Base-by-base conservation (phyloP, 2,113 vertebrate genomes). In the Emydocephalus ijimae region DNA sequence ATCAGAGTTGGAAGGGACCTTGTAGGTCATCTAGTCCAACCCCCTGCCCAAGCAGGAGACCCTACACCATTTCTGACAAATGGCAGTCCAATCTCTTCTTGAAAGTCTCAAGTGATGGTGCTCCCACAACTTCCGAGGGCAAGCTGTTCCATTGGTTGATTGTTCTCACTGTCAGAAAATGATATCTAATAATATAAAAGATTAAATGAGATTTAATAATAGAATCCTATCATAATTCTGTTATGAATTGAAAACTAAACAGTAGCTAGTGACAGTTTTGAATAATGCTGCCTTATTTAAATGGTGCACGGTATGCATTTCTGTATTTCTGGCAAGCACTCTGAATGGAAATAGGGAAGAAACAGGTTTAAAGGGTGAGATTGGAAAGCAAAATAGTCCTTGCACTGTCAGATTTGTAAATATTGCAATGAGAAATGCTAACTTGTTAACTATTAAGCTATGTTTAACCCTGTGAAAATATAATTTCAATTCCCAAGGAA, bases 261-360 rank as follows among this genome's bases (percentile, higher is more conserved):
- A 89, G 54, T 89, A 81, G 54, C 61, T 89, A 87, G 61, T 57
- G 26, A 48, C 26, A 69, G 56, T 64, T 56, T 91, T 89, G 39
- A 85, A 90, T 52, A 89, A 91, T 91, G 81, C 34, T 64, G 81
- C 69, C 88, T n/a, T 92, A 50, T 91, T 92, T 93, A 88, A 89
- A 54, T 26, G 89, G 34, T 45, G 11, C 18, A 87, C n/a, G 48
- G 12, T 54, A 61, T 48, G 34, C 50, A n/a, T 43, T 26, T 88
- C 56, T 91, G 39, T 45, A 57, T 57, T 81, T 14, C 9, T 92
- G 85, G 50, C 50, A 93, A 74, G 26, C 1, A 2, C 5, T 59
- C 43, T 59, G 54, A 56, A 59, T 48, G 45, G 50, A 88, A 87
- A 12, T 39, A 8, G 34, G 8, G 34, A 69, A 20, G 29, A 57